Base-by-base conservation (phyloP, 2,113 vertebrate genomes). In the Upupa epops region DNA sequence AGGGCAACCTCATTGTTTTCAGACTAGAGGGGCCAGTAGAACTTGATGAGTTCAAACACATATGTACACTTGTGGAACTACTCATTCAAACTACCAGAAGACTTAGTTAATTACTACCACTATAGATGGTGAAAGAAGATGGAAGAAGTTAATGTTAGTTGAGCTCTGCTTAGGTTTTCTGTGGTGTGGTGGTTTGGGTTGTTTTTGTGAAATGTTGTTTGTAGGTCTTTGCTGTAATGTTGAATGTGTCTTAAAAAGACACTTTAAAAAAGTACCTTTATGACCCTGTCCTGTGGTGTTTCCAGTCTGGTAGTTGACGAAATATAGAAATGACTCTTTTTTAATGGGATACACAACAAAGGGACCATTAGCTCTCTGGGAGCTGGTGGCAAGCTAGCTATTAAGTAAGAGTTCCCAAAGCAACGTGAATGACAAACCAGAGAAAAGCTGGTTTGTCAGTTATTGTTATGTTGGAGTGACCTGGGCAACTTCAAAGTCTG, bases 1-100 rank as follows among this genome's bases (percentile, higher is more conserved):
- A 94, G 86, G 84, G 88, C 51, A 87, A 5, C 42, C 16, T 75
- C 66, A 58, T 89, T 95, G 81, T 91, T 93, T 85, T 79, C 78
- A 66, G 63, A 37, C 40, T 86, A 32, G 55, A 79, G 46, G 36
- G 34, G 20, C 36, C 52, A 70, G 64, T 52, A 34, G 54, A 61
- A 46, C 51, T 79, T 70, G 58, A 25, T 91, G 71, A 34, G 10
- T 86, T 84, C 1, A 0, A 49, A 31, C 51, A 60, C 72, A 90
- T 90, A 52, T 95, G 42, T 80, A 65, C 2, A 13, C 63, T 87
- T 69, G 45, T 76, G 60, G 71, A 76, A 61, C 91, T 85, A 37
- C 59, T 91, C 32, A 84, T 76, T 46, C 59, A 73, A 87, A 87
- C 82, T 79, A 85, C 13, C 42, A 89, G 76, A 64, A 49, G 85